A percentile compares a stretch with the other conserved stretches of the same genome.
phyloP scores from a whole-genome alignment of 2,888 invertebrate genomes.

The Drosophila limbata region DNA sequence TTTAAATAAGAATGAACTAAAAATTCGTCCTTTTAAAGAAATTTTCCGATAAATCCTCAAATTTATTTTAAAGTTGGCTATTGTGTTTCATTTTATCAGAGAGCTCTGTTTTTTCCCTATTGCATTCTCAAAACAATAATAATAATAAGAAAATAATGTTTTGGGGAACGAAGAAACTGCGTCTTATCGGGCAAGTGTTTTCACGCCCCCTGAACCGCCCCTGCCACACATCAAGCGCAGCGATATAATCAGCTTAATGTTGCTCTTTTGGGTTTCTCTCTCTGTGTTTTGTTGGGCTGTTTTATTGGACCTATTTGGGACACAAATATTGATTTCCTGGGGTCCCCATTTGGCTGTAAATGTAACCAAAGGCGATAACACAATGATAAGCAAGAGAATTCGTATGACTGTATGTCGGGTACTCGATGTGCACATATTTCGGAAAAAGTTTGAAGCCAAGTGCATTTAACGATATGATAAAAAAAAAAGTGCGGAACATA shows the following conservation, averaged over 20 bases:
- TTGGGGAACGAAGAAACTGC: slow-evolving; percentile 4
- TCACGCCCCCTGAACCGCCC: slow-evolving; percentile 24
- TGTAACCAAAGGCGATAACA: slow-evolving; percentile 54
- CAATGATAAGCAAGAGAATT: slow-evolving; percentile 46
- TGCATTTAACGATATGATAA: slow-evolving; percentile 78
- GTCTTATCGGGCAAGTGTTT: slow-evolving; percentile 58
- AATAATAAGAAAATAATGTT: slow-evolving; percentile 12
- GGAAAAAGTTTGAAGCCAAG: slow-evolving; percentile 55
- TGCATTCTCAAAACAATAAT: slow-evolving; percentile 14
- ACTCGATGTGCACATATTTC: slow-evolving; percentile 34
- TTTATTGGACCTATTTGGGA: slow-evolving; percentile 53
- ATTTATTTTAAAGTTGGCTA: neutral
- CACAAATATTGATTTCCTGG: slow-evolving; percentile 74
- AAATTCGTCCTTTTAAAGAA: neutral
- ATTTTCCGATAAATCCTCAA: neutral
- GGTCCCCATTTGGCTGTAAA: slow-evolving; percentile 29
- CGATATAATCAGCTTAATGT: slow-evolving; percentile 50
- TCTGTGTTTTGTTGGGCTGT: slow-evolving; percentile 32
- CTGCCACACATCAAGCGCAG: neutral
- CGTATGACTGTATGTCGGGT: slow-evolving; percentile 16
- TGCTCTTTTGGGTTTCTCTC: slow-evolving; percentile 28
- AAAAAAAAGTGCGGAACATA: slow-evolving; percentile 42
- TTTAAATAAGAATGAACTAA: neutral
- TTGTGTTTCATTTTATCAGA: neutral
- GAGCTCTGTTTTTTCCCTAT: neutral